These are phyloP conservation scores for Zhuqinia jingwanae DNA, from an alignment of 2,888 invertebrate species.

Conservation along the genomic window DNA sequence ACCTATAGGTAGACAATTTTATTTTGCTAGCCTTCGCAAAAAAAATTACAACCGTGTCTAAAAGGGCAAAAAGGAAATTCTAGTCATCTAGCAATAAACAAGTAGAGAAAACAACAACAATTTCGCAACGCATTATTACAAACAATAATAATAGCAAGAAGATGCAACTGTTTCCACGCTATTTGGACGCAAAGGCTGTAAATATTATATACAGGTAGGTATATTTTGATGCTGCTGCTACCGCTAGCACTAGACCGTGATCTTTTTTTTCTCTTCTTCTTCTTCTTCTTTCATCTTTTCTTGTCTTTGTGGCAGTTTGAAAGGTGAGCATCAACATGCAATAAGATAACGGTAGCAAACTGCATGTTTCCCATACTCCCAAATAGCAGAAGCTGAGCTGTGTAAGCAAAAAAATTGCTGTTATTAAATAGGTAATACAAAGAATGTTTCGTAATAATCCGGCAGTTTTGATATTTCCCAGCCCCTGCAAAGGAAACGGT, in stretches of 20 bases:
- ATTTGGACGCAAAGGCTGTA: conserved; percentile 13
- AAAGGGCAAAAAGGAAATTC: conserved; percentile 16
- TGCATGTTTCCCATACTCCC: conserved; percentile 23
- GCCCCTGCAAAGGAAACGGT: not conserved
- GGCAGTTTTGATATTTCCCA: conserved; percentile 26
- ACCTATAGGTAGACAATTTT: too few relatives aligned
- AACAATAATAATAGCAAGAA: not conserved
- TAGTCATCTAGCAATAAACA: conserved; percentile 1
- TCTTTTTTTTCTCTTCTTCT: not conserved
- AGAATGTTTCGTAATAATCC: conserved; percentile 11
- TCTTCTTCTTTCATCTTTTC: too few relatives aligned
- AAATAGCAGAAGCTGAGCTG: not conserved
- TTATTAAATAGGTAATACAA: conserved; percentile 3
- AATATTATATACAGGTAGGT: not conserved
- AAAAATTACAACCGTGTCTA: conserved; percentile 44
- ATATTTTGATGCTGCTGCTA: too few relatives aligned
- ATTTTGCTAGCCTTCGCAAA: not conserved
- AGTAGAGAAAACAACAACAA: not conserved
- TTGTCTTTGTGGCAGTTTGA: not conserved
- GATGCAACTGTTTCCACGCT: conserved; percentile 63
- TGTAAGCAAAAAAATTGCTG: not conserved
- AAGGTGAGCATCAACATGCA: conserved; percentile 44
- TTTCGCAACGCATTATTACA: not conserved
- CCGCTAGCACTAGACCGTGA: too few relatives aligned
- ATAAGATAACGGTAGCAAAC: conserved; percentile 52